A percentile compares a stretch with the other conserved stretches of the same genome.
phyloP scores from a whole-genome alignment of 2,113 vertebrate genomes.

The Ahaetulla prasina region DNA sequence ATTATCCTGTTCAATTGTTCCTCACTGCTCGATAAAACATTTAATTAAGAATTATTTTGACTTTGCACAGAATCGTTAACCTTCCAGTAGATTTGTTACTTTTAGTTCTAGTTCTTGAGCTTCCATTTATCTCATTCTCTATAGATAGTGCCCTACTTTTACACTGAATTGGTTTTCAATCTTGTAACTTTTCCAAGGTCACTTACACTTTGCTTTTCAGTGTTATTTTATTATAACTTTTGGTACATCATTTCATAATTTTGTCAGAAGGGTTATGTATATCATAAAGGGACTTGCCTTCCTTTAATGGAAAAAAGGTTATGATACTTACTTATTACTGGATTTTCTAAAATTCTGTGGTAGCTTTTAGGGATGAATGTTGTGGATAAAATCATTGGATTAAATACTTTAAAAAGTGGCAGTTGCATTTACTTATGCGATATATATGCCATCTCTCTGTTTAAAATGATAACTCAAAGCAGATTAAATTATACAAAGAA shows the following conservation, averaged over 20 bases:
- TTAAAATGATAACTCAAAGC: background rate
- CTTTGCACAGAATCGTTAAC: background rate
- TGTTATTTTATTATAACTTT: conserved; percentile 22
- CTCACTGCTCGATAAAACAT: background rate
- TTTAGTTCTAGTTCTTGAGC: conserved; percentile 25
- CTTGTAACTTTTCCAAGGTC: conserved; percentile 2
- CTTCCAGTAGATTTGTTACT: background rate
- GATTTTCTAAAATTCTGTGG: background rate
- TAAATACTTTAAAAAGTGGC: background rate
- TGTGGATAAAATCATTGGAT: background rate
- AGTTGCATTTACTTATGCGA: background rate
- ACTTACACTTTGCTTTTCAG: background rate
- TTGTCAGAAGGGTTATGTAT: conserved; percentile 21
- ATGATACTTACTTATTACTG: conserved; percentile 2
- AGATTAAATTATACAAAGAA: background rate
- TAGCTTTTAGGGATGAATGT: background rate
- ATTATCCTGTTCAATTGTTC: background rate
- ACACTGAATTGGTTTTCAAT: background rate
- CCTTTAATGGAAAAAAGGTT: background rate
- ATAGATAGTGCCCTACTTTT: background rate
- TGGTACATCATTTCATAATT: conserved; percentile 24
- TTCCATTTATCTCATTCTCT: background rate
- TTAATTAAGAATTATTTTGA: background rate
- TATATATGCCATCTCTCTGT: background rate
- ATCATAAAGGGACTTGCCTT: conserved; percentile 15